A percentile compares a stretch with the other conserved stretches of the same genome.
Evolutionary conservation across 2,113 vertebrate genomes (phyloP).

Genomic region (Ptilorrhoa leucosticta): DNA sequence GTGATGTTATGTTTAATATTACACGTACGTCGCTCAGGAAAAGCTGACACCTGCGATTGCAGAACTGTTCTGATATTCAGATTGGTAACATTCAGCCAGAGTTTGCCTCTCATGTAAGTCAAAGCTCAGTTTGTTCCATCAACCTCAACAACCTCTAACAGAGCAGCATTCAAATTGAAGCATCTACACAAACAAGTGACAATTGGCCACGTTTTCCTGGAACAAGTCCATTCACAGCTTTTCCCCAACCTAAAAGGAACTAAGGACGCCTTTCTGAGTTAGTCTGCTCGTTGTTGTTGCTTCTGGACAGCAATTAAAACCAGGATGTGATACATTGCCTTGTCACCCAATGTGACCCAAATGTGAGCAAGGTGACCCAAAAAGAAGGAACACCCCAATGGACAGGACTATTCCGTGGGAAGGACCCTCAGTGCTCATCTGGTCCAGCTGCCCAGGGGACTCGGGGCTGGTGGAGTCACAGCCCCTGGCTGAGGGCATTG

Average conservation of each 20-base stretch:
- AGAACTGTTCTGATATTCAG: not conserved
- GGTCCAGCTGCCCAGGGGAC: not conserved
- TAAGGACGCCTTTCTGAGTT: not conserved
- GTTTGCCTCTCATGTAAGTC: not conserved
- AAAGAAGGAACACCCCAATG: not conserved
- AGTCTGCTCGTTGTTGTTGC: not conserved
- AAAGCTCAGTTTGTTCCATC: not conserved
- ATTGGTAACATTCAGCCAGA: not conserved
- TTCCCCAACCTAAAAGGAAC: not conserved
- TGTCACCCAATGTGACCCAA: no score
- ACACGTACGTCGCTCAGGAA: not conserved
- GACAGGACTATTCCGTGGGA: not conserved
- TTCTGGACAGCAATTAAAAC: not conserved
- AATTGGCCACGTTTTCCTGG: not conserved
- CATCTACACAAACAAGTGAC: not conserved
- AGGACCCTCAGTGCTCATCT: fast-evolving
- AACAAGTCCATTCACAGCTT: not conserved
- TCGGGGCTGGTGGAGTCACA: not conserved
- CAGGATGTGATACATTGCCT: not conserved
- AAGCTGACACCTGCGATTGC: not conserved
- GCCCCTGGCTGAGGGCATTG: not conserved
- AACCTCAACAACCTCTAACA: not conserved
- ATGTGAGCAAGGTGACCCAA: not conserved
- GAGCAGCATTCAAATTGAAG: not conserved
- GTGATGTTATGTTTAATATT: not conserved